Evolutionary conservation across 2,113 vertebrate genomes (phyloP), one percentile per base, ranked within the genome.

Genomic region (Tachysurus vachellii): DNA sequence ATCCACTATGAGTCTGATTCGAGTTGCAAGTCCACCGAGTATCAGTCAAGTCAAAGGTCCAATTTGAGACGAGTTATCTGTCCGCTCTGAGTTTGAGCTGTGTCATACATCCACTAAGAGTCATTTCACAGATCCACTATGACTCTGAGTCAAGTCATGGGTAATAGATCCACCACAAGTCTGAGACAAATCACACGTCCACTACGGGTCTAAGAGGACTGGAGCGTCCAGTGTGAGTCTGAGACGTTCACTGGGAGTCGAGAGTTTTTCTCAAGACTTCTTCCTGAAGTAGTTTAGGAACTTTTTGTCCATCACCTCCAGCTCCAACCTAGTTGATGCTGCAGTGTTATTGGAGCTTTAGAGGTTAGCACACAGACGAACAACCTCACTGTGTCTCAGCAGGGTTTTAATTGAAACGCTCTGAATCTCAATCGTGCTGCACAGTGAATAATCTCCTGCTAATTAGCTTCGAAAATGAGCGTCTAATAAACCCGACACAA

Each of bases 401-500:
- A 21, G 61, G 79, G 73, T 82, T 86, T 87, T 82, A 85, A 80
- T 73, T 61, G 89, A 64, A 77, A 76, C 70, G 31, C 70, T 89
- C 14, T 85, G 87, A 91, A 26, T 76, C 84, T 88, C 66, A 89
- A 83, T 88, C 92, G 92, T 91, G 91, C 70, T 89, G 44, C 77
- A 86, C 85, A 47, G 71, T 88, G 73, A 87, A 91, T 92, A 90
- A 53, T 85, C 73, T 85, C 86, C 84, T 85, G 91, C 76, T 92
- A 88, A 93, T 92, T 93, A 92, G 75, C 81, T 82, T 82, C 28
- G 81, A 70, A 77, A 91, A 91, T 88, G 89, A 89, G 85, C n/a
- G 5, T 57, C 28, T 80, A 80, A 80, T 36, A 28, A 64, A 50
- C 7, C 28, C 10, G 19, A 79, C 47, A 50, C 44, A 54, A 85